These are phyloP conservation scores for Vandiemenella viatica DNA, from an alignment of 2,888 invertebrate species.

Conservation along the genomic window DNA sequence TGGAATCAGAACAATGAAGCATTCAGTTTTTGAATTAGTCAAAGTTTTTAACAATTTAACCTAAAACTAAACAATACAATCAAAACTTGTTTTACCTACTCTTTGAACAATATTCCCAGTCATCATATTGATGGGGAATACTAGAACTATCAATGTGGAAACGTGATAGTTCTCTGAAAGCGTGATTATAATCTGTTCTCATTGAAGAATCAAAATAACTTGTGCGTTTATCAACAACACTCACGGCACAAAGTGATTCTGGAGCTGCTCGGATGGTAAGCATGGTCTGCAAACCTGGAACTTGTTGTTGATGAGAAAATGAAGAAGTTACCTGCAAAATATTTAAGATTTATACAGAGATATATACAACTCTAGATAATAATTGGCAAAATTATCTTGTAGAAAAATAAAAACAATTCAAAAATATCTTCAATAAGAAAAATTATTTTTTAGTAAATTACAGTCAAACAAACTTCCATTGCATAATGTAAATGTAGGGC, in stretches of 20 bases:
- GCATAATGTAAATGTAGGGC: no score
- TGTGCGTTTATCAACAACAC: conserved; percentile 41
- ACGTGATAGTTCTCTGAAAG: conserved; percentile 24
- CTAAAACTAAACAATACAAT: no score
- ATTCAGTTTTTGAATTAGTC: no score
- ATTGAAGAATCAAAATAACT: conserved; percentile 27
- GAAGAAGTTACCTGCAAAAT: conserved; percentile 9
- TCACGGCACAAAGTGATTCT: conserved; percentile 40
- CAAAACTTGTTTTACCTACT: conserved; percentile 9
- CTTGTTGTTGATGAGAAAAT: conserved; percentile 5
- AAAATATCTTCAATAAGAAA: no score
- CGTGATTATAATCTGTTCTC: conserved; percentile 20
- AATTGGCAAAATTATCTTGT: no score
- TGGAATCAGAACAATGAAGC: no score
- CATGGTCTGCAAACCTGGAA: conserved; percentile 8
- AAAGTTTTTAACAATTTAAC: no score
- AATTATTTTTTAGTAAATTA: no score
- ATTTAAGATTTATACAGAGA: background rate
- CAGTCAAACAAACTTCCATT: no score
- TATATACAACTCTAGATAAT: background rate
- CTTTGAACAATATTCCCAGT: conserved; percentile 25
- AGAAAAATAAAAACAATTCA: no score
- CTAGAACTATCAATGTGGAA: conserved; percentile 25
- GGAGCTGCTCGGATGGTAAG: conserved; percentile 35
- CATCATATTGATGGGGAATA: conserved; percentile 22